Evolutionary conservation across 1,140 invertebrate genomes (phyloP).

Genomic region (Solenopsis invicta): DNA sequence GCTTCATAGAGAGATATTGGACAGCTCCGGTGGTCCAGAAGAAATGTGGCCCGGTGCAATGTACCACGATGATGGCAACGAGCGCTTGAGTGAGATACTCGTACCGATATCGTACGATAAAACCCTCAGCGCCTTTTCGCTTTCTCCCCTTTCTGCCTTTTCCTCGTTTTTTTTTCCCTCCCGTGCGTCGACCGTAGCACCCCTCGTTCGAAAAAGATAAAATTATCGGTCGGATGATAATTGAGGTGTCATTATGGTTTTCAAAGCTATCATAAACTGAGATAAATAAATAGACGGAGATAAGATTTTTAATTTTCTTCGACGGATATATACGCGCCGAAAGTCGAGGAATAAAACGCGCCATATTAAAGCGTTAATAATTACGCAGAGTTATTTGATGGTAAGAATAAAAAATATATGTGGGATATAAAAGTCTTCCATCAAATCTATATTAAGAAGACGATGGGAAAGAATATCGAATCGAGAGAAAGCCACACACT

Average conservation of each 20-base stretch:
- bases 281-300: not conserved
- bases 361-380: not conserved
- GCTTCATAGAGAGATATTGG: constrained; percentile 69
- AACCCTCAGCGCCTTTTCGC: constrained; percentile 34
- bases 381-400: not conserved
- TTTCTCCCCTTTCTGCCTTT: constrained; percentile 17
- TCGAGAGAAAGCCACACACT: constrained; percentile 30
- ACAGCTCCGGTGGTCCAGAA: constrained; percentile 66
- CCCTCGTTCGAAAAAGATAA: constrained; percentile 2
- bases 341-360: not conserved
- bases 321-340: not conserved
- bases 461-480: not conserved
- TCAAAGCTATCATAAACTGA: not conserved
- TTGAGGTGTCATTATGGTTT: not conserved
- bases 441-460: constrained; percentile 1
- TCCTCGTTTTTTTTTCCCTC: too few species aligned
- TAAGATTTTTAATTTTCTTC: not conserved
- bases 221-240: constrained; percentile 19
- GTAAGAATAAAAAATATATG: not conserved
- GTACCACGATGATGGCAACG: constrained; percentile 53
- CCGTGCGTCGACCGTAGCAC: not conserved
- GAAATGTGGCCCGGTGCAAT: constrained; percentile 56
- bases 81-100: constrained; percentile 50
- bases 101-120: constrained; percentile 39
- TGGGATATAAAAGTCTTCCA: not conserved